phyloP scores from a whole-genome alignment of 2,888 invertebrate species.

The Diplolepis rosae region DNA sequence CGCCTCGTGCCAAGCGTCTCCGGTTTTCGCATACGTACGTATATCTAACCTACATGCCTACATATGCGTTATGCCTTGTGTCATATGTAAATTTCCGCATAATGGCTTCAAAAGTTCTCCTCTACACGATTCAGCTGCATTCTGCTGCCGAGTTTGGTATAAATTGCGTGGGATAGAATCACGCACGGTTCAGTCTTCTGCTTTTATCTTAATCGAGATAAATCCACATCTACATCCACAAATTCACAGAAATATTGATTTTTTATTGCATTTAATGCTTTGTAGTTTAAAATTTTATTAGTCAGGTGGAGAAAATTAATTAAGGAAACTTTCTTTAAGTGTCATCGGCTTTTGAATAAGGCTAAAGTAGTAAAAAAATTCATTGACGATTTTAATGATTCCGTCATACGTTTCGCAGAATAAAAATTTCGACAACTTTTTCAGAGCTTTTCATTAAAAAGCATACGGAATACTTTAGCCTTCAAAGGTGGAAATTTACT shows the following conservation, averaged over 20 bases:
- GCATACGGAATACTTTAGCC: too few relatives aligned
- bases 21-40: constrained; percentile 1
- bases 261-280: too few relatives aligned
- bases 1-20: constrained; percentile 27
- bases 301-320: too few relatives aligned
- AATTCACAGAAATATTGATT: not conserved
- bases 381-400: too few relatives aligned
- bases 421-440: too few relatives aligned
- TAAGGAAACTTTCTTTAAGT: too few relatives aligned
- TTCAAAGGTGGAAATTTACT: too few relatives aligned
- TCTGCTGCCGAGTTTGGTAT: constrained; percentile 23
- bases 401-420: too few relatives aligned
- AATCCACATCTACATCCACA: not conserved
- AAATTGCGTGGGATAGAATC: constrained; percentile 21
- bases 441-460: too few relatives aligned
- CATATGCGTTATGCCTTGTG: constrained; percentile 18
- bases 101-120: constrained; percentile 25
- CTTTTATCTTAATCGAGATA: constrained; percentile 15
- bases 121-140: constrained; percentile 23
- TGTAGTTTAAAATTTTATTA: too few relatives aligned
- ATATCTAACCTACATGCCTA: constrained; percentile 24
- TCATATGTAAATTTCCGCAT: constrained; percentile 19
- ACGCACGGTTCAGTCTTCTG: constrained; percentile 7
- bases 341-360: too few relatives aligned
- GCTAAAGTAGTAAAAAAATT: too few relatives aligned